These are phyloP conservation scores for Sceloporus tristichus DNA, from an alignment of 2,113 vertebrate species.

Conservation along the genomic window DNA sequence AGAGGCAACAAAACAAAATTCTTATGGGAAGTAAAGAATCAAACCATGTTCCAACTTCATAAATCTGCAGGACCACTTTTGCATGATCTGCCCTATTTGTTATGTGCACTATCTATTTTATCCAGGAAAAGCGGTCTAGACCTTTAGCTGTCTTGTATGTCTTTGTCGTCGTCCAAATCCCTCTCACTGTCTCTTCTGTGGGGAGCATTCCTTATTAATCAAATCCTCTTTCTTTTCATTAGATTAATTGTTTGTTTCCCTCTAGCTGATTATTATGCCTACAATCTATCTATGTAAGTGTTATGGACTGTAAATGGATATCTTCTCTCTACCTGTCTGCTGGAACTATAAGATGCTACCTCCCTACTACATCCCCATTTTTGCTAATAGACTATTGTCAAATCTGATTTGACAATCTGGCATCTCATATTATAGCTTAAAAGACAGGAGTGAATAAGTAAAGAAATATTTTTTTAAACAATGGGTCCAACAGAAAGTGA, in stretches of 20 bases:
- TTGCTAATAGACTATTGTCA: slow-evolving; percentile 48
- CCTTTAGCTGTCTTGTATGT: neutral
- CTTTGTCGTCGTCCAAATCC: slow-evolving; percentile 42
- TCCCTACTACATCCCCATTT: slow-evolving; percentile 47
- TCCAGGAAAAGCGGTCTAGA: slow-evolving; percentile 36
- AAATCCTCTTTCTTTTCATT: slow-evolving; percentile 73
- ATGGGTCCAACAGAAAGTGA: slow-evolving; percentile 16
- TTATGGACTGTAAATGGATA: slow-evolving; percentile 64
- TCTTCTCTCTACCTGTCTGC: slow-evolving; percentile 58
- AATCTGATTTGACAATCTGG: slow-evolving; percentile 61
- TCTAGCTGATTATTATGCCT: slow-evolving; percentile 73
- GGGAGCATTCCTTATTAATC: slow-evolving; percentile 64
- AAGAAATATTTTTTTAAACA: neutral
- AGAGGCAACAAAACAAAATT: slow-evolving; percentile 15
- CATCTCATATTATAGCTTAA: slow-evolving; percentile 55
- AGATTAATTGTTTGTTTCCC: slow-evolving; percentile 75
- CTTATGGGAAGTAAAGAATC: slow-evolving; percentile 9
- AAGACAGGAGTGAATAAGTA: slow-evolving; percentile 28
- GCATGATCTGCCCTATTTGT: neutral
- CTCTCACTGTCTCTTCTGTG: slow-evolving; percentile 14
- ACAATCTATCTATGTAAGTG: slow-evolving; percentile 73
- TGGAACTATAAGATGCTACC: slow-evolving; percentile 60
- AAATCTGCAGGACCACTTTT: neutral
- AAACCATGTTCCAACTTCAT: slow-evolving; percentile 7
- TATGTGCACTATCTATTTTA: slow-evolving; percentile 23